These are phyloP conservation scores for Uloborus diversus DNA, from an alignment of 1,140 invertebrate species.

Conservation along the genomic window DNA sequence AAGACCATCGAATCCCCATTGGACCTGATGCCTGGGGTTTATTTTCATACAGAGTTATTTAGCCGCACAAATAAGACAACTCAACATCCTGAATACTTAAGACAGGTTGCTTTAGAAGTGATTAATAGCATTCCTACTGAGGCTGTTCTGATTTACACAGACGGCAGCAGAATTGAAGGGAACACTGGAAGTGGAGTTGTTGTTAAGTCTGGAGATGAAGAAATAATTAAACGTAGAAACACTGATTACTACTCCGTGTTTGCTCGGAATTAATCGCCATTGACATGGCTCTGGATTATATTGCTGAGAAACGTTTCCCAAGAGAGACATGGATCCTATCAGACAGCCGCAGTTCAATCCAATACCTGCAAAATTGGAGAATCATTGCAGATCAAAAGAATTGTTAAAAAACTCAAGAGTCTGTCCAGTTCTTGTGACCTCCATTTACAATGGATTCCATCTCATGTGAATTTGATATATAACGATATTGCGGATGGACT, in stretches of 20 bases:
- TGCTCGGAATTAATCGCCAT: background rate
- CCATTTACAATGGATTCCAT: conserved; percentile 7
- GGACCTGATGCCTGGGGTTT: background rate
- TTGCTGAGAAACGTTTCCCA: background rate
- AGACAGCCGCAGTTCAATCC: background rate
- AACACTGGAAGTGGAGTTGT: background rate
- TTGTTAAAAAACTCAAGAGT: background rate
- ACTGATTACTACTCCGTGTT: background rate
- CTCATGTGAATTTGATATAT: conserved; percentile 1
- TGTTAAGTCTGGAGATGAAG: background rate
- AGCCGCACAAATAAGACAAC: background rate
- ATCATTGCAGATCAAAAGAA: background rate
- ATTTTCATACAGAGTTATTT: background rate
- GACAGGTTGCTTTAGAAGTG: background rate
- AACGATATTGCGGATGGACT: conserved; percentile 6
- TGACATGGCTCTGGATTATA: background rate
- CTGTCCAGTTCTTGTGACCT: background rate
- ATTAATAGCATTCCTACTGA: background rate
- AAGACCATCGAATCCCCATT: background rate
- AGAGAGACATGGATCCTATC: background rate
- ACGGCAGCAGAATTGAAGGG: background rate
- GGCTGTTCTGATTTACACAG: background rate
- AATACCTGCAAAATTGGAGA: conserved; percentile 14
- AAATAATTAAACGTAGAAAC: background rate
- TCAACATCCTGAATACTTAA: background rate